Evolutionary conservation across 2,888 invertebrate species (phyloP), one percentile per base, ranked within the genome.

Genomic region (Nymphalis c-album): DNA sequence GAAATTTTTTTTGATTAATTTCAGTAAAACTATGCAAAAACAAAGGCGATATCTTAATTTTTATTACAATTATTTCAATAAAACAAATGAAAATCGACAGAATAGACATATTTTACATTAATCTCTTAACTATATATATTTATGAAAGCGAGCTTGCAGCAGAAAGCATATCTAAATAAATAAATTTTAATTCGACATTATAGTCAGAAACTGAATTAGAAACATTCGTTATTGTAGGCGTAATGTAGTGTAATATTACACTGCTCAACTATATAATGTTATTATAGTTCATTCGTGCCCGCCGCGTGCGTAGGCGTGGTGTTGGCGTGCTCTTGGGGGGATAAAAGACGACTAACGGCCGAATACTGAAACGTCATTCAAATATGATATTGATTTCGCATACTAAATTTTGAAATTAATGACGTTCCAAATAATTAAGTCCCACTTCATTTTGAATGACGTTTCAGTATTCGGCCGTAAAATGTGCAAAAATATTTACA

Each of bases 101-200:
- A 40, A 40, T 13, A 7, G 31, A n/a, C 13, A 31, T 13, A n/a
- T 6, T 31, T 55, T 17, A 31, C 6, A 31, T 17, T 22, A 26
- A 31, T 18, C 18, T 8, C 18, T 57, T 57, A 51, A 45, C 17
- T 17, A 26, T 26, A 40, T 22, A 53, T 53, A 63, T 60, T 63
- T 13, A 48, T 53, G 47, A 35, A 63, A 69, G 51, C 60, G 69
- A 66, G 69, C 69, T 70, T 69, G 69, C 61, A 63, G 63, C 20
- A 46, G 35, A 55, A 71, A 45, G 69, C 71, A 69, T 71, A 71
- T 71, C 71, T 69, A 61, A 59, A 62, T 50, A 22, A 48, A 18
- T 63, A 61, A 64, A 40, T 59, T 51, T 61, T 59, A 55, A 51
- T 65, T 46, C 46, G 55, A 50, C 55, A 53, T 55, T 45, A 46